Percentiles rank a stretch among this genome's conserved stretches.
Conservation (phyloP, 2,113 vertebrate genomes). For the Cromileptes altivelis region DNA sequence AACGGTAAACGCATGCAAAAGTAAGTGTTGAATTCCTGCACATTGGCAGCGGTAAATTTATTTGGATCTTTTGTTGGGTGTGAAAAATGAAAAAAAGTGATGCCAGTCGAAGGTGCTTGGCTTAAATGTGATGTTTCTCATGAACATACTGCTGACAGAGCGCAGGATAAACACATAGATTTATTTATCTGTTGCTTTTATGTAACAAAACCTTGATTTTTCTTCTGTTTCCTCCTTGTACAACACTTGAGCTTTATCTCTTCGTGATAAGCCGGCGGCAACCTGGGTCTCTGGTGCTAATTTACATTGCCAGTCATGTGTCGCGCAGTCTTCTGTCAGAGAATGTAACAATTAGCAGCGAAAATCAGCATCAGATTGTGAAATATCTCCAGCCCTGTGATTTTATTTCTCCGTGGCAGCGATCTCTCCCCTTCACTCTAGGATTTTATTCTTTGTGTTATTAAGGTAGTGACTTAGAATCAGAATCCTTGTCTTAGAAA, state of each 20-base stretch:
- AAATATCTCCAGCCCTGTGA: background rate
- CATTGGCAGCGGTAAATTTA: background rate
- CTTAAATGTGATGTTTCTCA: background rate
- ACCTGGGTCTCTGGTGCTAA: background rate
- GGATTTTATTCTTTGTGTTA: conserved; percentile 40
- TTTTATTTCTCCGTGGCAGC: conserved; percentile 16
- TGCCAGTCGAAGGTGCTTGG: background rate
- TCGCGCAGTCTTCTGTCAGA: conserved; percentile 21
- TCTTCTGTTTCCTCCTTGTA: background rate
- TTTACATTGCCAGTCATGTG: conserved; percentile 24
- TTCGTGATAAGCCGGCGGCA: background rate
- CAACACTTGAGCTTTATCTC: conserved; percentile 6
- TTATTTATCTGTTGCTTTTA: background rate
- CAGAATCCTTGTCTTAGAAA: conserved; percentile 62
- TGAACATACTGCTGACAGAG: background rate
- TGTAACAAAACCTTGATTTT: background rate
- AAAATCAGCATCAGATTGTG: conserved; percentile 3
- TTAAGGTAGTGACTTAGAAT: conserved; percentile 57
- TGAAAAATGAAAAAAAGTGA: background rate
- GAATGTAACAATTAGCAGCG: conserved; percentile 29
- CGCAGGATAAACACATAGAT: background rate
- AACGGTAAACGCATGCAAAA: background rate
- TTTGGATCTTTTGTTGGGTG: background rate
- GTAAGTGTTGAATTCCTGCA: background rate
- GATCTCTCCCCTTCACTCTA: conserved; percentile 22